Base-by-base conservation (phyloP, 2,888 invertebrate genomes). In the Gymnosoma rotundatum region DNA sequence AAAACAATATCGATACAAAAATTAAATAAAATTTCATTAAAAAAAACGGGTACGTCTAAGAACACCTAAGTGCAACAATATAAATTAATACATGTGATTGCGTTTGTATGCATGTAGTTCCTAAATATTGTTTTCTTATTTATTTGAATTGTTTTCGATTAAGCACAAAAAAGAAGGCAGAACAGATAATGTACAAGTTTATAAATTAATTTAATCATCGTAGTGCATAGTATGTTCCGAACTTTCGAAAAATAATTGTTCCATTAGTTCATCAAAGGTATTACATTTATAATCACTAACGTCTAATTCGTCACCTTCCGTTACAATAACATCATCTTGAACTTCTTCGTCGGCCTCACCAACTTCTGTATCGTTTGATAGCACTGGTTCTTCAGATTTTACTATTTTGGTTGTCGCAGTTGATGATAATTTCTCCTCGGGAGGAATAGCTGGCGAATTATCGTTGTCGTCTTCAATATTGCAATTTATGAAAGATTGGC, bases 181-280 rank as follows among this genome's bases (percentile, higher is more conserved):
- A 74, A 58, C 60, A 64, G 58, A 81, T 78, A 81, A 78, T 84
- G 58, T 66, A 81, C 81, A 84, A 60, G 38, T 60, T 60, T 38
- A 56, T 21, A 32, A 25, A 32, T 25, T 12, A 50, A 66, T 64
- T 84, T 38, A 78, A 74, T 84, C 78, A 60, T 84, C 81, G 18
- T 78, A 84, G 60, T 84, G 84, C 78, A 84, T 78, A 36, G 64
- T 74, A 69, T 78, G 78, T 66, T 81, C 84, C 0, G 84, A 78
- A 20, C 64, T 81, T 32, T 81, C 84, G 66, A 81, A 84, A 74
- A 81, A 84, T 54, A 84, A 50, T 69, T 81, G 83, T 48, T 81
- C 84, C 86, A 86, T 79, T 64, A 84, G 75, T 64, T 86, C 83
- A 38, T 81, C 86, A 48, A 85, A 86, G 16, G 82, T 79, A 50